Base-by-base conservation (phyloP, 2,888 invertebrate species). In the Saturnia pavonia region DNA sequence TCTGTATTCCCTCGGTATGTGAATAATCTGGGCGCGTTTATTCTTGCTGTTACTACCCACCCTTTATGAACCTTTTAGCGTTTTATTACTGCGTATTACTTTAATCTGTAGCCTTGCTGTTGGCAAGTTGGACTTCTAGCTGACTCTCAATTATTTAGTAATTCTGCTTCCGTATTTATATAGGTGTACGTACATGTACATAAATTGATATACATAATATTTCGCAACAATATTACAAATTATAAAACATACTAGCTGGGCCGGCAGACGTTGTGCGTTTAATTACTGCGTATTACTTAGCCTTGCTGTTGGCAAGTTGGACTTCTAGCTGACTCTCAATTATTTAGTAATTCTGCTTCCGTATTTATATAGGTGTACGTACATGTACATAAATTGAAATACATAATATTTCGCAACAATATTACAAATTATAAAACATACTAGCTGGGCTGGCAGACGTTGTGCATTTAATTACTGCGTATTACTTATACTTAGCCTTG, bases 11-110 rank as follows among this genome's bases (percentile, higher is more conserved):
- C 60, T 76, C 75, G 70, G 79, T 43, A 42, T 66, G 25, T 66
- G 63, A 82, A 85, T 85, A 86, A 85, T 87, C 84, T 80, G 75
- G 75, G 84, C 82, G 82, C 80, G 81, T 84, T 83, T 83, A 83
- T 80, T 81, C 78, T 79, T 74, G 78, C 77, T 68, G 60, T 75
- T 74, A 78, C 75, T 76, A 76, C 76, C 78, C 77, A 77, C 75
- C 75, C 71, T 77, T 77, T 74, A 71, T 72, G 74, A 75, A 76
- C 78, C 75, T 80, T 82, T 81, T 76, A 76, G 74, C 76, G 74
- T 78, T 83, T 81, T 82, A 83, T 80, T 83, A 77, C 74, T 76
- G 74, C 71, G 76, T 79, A 80, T 79, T 75, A 79, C 75, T 82
- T 82, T 80, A 83, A 82, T 81, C 78, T 79, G 74, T 75, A 80